A percentile compares a stretch with the other conserved stretches of the same genome.
These are phyloP conservation scores for Hyaena hyaena DNA, from an alignment of 2,113 vertebrate genomes.

Conservation along the genomic window DNA sequence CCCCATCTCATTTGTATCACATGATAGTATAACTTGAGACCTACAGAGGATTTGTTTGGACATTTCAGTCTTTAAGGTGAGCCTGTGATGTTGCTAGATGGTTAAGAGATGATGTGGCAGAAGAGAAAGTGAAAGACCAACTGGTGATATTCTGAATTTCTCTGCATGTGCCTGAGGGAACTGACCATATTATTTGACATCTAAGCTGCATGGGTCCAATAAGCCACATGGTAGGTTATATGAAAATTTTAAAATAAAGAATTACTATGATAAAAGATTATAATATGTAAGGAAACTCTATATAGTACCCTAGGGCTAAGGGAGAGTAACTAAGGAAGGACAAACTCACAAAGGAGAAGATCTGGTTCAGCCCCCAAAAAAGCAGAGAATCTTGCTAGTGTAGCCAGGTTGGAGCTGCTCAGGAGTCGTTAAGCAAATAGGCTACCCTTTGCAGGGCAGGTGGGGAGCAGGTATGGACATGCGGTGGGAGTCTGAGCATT, in stretches of 20 bases:
- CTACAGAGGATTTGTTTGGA: not conserved
- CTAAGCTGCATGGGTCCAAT: not conserved
- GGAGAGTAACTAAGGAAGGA: not conserved
- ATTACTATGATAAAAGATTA: not conserved
- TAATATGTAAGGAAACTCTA: not conserved
- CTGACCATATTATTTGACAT: not conserved
- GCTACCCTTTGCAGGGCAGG: not conserved
- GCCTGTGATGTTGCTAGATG: not conserved
- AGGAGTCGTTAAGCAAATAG: not conserved
- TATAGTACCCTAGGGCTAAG: not conserved
- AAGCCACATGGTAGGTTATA: not conserved
- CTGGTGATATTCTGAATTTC: not conserved
- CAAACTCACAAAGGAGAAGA: not conserved
- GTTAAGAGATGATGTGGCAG: not conserved
- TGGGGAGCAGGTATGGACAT: accelerated
- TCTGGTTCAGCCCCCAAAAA: not conserved
- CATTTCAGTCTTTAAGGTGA: not conserved
- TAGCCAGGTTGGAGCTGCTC: not conserved
- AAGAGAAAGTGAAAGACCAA: not conserved
- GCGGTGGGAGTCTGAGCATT: not conserved
- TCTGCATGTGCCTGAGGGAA: not conserved
- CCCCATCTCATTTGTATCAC: not conserved
- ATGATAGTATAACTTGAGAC: not conserved
- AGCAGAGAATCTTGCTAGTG: not conserved
- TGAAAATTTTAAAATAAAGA: not conserved